Percentiles rank a stretch among this genome's conserved stretches.
These are phyloP conservation scores for Drosophila helvetica DNA, from an alignment of 2,888 invertebrate genomes.

Conservation along the genomic window DNA sequence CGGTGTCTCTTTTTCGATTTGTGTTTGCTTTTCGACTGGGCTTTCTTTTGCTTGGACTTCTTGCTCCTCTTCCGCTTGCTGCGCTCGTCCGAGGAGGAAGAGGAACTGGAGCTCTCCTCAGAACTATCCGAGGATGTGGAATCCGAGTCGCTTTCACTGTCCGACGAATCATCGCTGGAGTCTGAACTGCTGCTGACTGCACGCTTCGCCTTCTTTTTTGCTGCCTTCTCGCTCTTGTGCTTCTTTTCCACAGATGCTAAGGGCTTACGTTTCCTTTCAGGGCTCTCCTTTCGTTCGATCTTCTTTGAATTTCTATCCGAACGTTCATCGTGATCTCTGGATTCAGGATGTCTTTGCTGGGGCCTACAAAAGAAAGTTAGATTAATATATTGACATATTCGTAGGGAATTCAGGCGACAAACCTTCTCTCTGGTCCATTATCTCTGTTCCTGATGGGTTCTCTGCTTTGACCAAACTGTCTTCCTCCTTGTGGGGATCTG, in stretches of 20 bases:
- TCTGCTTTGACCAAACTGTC: constrained; percentile 21
- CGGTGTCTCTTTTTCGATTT: constrained; percentile 64
- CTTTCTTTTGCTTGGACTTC: constrained; percentile 58
- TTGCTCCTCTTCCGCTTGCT: constrained; percentile 66
- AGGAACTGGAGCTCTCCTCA: constrained; percentile 51
- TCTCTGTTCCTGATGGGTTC: constrained; percentile 20
- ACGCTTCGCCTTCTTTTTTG: constrained; percentile 60
- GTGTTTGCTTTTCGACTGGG: constrained; percentile 55
- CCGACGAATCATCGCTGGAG: constrained; percentile 43
- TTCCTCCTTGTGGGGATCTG: constrained; percentile 27
- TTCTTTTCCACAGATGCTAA: constrained; percentile 16
- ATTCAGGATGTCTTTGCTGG: neutral
- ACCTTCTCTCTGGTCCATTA: constrained; percentile 43
- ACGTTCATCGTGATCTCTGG: constrained; percentile 1
- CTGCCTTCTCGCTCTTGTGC: constrained; percentile 38
- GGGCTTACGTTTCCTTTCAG: constrained; percentile 26
- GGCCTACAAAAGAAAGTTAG: constrained; percentile 14
- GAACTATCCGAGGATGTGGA: constrained; percentile 52
- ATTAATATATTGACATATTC: neutral
- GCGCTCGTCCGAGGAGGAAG: constrained; percentile 64
- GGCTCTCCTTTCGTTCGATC: constrained; percentile 6
- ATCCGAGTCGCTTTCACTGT: constrained; percentile 41
- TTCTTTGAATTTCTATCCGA: constrained; percentile 6
- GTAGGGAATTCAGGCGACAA: neutral
- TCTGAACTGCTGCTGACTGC: constrained; percentile 50